Base-by-base conservation (phyloP, 2,113 vertebrate genomes). In the Ceratotherium simum region DNA sequence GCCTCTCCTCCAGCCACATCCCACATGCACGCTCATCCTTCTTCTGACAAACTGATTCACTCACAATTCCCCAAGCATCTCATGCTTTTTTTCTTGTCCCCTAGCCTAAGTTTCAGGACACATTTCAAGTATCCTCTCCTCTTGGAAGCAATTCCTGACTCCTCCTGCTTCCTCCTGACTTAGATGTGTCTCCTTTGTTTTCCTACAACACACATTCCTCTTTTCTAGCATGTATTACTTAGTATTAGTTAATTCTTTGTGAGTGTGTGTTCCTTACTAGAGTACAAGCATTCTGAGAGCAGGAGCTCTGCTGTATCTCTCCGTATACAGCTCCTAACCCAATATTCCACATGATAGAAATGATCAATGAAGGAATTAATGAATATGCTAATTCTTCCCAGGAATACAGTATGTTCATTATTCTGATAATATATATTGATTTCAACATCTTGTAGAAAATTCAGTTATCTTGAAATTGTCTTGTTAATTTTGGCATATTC, bases 391-490 rank as follows among this genome's bases (percentile, higher is more conserved):
- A 13, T 97, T 93, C 14, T 93, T 87, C 36, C 21, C 70, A 54
- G 51, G 65, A 62, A 33, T 90, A n/a, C 1, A 64, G 12, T 31
- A 6, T 86, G 12, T 69, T 95, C 33, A 51, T 89, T 86, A 39
- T 76, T 83, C 7, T 69, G 48, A 31, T 65, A 42, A 33, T 36
- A 72, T 5, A 65, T 33, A 31, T 5, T 84, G 33, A 27, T 46
- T 93, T 31, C 20, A 78, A n/a, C 20, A 64, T 82, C 31, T 82
- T 56, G 82, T 6, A 58, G 23, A 96, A 86, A 83, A 58, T 31
- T n/a, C 16, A 18, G 8, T 90, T 6, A 72, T 46, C 25, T 72
- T 91, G 7, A 91, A 27, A 6, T 78, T 87, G 3, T 36, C 27
- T 42, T 76, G 4, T 86, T 79, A 58, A 65, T 90, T 82, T 92